Evolutionary conservation across 2,113 vertebrate species (phyloP), one percentile per base, ranked within the genome.

Genomic region (Cochlearius cochlearius): DNA sequence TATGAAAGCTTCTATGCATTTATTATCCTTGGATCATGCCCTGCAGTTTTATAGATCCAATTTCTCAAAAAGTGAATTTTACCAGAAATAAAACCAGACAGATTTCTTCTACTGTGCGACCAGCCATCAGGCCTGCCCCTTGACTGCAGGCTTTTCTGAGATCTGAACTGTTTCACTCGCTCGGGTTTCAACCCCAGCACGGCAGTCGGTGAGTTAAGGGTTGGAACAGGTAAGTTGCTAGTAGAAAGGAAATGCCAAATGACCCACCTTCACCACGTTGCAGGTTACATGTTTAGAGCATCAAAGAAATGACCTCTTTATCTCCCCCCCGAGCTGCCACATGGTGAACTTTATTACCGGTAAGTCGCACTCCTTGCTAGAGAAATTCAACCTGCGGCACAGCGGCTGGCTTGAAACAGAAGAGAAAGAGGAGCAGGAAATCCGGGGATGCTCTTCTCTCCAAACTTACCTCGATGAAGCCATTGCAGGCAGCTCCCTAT

Each of bases 1-100:
- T 96, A 95, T 68, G 81, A 96, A 95, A 88, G 63, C 60, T 83
- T 90, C 74, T 80, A 80, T 86, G 67, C 85, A 93, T 97, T 93
- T 95, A 88, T 96, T 92, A 93, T 69, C 22, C 0, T 88, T 94
- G 58, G 88, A 75, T 62, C 75, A 66, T 92, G 93, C 87, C 74
- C 90, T 96, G 77, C 81, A 97, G 85, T 95, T 97, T 94, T 79
- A 76, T 55, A 86, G 81, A 69, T 76, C 25, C 4, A 58, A 49
- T 93, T 95, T 92, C 52, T 92, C 78, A 92, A 86, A 79, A 86
- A 88, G 29, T 69, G 55, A 84, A 78, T 86, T 91, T 62, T 81
- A 50, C 88, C 58, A 95, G 90, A 94, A 92, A 96, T 88, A 95
- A 94, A 94, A 58, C 36, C 19, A 73, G 59, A 26, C 29, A 60